phyloP scores from a whole-genome alignment of 92 coral and sea anemone species.

The Meandrina meandrites region DNA sequence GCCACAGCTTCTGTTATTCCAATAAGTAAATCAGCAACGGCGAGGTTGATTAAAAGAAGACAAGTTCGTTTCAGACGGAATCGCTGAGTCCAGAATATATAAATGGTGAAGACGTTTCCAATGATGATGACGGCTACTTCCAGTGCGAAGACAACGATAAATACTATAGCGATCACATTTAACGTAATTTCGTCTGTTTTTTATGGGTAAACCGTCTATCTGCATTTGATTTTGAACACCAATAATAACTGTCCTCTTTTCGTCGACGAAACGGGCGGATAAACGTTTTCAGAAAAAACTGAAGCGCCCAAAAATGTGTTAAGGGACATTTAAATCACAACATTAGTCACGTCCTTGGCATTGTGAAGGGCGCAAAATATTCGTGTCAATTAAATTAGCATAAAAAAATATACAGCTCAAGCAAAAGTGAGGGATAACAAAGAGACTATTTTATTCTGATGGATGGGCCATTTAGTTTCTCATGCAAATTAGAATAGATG shows the following conservation, averaged over 20 bases:
- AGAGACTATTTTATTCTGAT: too few species aligned
- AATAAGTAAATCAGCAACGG: not conserved
- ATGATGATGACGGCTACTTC: not conserved
- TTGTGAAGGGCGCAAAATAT: not conserved
- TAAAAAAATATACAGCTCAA: too few species aligned
- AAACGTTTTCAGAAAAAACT: too few species aligned
- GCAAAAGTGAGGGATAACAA: too few species aligned
- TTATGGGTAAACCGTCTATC: not conserved
- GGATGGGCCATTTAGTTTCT: too few species aligned
- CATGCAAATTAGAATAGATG: too few species aligned
- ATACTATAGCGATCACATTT: not conserved
- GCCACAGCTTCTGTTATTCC: not conserved
- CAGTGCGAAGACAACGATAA: not conserved
- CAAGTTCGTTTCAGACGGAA: not conserved
- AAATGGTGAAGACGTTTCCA: not conserved
- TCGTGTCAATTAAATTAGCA: not conserved
- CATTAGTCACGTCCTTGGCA: not conserved
- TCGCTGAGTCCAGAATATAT: constrained; percentile 3
- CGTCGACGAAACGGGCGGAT: not conserved
- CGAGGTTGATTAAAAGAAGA: not conserved
- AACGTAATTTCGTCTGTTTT: not conserved
- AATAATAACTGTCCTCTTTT: not conserved
- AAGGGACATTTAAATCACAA: not conserved
- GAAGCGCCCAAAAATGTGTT: not conserved
- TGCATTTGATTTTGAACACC: not conserved